Evolutionary conservation across 1,140 invertebrate genomes (phyloP).

Genomic region (Neodiprion lecontei): DNA sequence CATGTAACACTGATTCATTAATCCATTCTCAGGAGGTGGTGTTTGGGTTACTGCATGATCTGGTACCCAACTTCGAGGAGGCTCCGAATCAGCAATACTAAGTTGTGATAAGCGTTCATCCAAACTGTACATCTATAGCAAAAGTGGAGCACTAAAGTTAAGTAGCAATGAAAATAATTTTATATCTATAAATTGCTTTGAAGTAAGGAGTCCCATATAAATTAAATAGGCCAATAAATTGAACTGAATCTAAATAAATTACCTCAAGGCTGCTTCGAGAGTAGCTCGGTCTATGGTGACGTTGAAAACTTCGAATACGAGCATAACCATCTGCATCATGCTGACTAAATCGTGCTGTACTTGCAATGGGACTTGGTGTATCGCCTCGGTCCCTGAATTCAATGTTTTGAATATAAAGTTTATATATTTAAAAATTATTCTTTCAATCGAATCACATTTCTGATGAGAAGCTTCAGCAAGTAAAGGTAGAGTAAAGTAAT

Average conservation of each 20-base stretch:
- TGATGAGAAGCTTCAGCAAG: too few relatives aligned
- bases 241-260: slow-evolving; percentile 15
- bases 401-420: too few relatives aligned
- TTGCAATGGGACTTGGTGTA: slow-evolving; percentile 84
- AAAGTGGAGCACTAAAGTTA: slow-evolving; percentile 7
- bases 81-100: slow-evolving; percentile 56
- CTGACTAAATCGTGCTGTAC: slow-evolving; percentile 76
- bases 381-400: slow-evolving; percentile 69
- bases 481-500: slow-evolving; percentile 21
- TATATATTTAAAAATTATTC: too few relatives aligned
- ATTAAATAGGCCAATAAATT: not conserved
- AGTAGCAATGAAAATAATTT: slow-evolving; percentile 9
- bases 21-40: slow-evolving; percentile 41
- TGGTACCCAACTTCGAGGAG: slow-evolving; percentile 52
- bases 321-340: slow-evolving; percentile 82
- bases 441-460: too few relatives aligned
- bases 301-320: slow-evolving; percentile 76
- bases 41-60: slow-evolving; percentile 46
- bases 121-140: slow-evolving; percentile 55
- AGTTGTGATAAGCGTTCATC: slow-evolving; percentile 55
- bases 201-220: not conserved
- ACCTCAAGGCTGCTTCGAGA: slow-evolving; percentile 58
- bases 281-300: slow-evolving; percentile 66
- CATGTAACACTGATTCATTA: slow-evolving; percentile 68
- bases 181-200: slow-evolving; percentile 8